Conservation (phyloP, 1,140 invertebrate species). For the Euwallacea fornicatus region DNA sequence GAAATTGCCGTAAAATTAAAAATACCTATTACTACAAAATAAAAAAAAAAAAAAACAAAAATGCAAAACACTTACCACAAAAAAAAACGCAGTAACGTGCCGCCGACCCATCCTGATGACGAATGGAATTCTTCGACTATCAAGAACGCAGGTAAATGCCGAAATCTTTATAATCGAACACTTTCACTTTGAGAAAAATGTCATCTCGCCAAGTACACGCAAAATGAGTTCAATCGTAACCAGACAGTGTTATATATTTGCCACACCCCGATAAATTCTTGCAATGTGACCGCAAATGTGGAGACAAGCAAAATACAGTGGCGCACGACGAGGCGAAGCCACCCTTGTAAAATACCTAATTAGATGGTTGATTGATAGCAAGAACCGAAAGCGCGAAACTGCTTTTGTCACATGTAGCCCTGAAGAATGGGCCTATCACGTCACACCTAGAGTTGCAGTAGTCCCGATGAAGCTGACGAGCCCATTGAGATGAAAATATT, state of each 20-base stretch:
- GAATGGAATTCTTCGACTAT: neutral
- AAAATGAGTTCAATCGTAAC: conserved; percentile 30
- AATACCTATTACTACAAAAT: too few species aligned
- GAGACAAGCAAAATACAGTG: conserved; percentile 13
- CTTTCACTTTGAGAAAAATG: conserved; percentile 30
- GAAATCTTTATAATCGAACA: conserved; percentile 18
- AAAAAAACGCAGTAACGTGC: conserved; percentile 7
- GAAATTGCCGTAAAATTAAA: too few species aligned
- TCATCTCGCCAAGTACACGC: conserved; percentile 18
- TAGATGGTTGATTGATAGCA: too few species aligned
- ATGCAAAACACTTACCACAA: conserved; percentile 16
- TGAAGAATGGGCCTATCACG: too few species aligned
- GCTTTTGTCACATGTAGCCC: too few species aligned
- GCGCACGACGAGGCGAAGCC: neutral
- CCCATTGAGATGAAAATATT: too few species aligned
- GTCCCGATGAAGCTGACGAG: too few species aligned
- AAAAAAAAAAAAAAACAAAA: too few species aligned
- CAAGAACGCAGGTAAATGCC: neutral
- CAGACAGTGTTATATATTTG: conserved; percentile 38
- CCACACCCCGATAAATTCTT: conserved; percentile 38
- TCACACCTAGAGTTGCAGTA: too few species aligned
- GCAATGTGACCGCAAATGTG: conserved; percentile 7
- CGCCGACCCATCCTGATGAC: conserved; percentile 12
- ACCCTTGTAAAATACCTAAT: too few species aligned
- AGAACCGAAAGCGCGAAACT: too few species aligned